A percentile compares a stretch with the other conserved stretches of the same genome.
phyloP scores from a whole-genome alignment of 2,113 vertebrate genomes.

The Okapia johnstoni region DNA sequence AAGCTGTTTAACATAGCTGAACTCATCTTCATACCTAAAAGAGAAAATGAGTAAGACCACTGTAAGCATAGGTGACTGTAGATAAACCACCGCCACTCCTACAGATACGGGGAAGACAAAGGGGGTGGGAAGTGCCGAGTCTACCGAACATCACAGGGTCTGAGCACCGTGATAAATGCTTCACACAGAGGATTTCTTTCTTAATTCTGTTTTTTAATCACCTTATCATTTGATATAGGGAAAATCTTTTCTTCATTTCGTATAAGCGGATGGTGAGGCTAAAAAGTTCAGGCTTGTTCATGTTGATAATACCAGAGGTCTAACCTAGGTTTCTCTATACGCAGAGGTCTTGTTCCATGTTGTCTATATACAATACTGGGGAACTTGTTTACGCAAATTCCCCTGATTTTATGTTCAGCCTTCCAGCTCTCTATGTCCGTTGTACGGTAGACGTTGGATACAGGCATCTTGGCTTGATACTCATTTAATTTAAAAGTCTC shows the following conservation, averaged over 20 bases:
- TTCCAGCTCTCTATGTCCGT: not conserved
- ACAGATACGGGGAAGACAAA: not conserved
- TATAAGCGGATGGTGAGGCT: not conserved
- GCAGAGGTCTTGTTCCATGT: not conserved
- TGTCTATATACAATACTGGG: not conserved
- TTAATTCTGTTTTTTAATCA: not conserved
- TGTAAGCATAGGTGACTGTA: not conserved
- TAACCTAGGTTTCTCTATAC: not conserved
- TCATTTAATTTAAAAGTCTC: not conserved
- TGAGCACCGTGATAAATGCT: not conserved
- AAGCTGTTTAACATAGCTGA: not conserved
- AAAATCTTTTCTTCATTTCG: not conserved
- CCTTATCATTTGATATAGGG: not conserved
- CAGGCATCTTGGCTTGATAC: not conserved
- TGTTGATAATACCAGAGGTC: not conserved
- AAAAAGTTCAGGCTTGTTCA: not conserved
- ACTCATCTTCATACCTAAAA: not conserved
- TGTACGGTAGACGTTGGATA: not conserved
- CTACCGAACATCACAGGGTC: not conserved
- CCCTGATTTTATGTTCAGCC: not conserved
- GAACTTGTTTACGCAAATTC: not conserved
- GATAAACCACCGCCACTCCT: not conserved
- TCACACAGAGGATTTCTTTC: not conserved
- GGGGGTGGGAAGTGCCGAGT: not conserved
- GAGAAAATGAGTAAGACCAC: constrained; percentile 22